These are phyloP conservation scores for Gasterosteus nipponicus DNA, from an alignment of 2,113 vertebrate genomes.

Conservation along the genomic window DNA sequence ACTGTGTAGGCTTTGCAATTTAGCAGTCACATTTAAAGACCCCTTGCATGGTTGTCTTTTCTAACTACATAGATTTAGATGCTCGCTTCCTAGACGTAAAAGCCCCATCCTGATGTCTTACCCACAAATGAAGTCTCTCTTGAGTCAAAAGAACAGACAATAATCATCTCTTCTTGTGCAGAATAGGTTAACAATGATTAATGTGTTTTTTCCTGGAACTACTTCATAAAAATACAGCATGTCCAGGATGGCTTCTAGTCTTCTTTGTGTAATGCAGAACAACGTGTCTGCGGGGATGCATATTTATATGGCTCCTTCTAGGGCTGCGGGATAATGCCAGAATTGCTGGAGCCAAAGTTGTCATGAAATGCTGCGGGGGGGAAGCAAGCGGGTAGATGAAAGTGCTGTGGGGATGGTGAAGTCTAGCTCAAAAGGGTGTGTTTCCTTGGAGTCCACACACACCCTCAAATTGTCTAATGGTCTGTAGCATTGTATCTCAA, in stretches of 20 bases:
- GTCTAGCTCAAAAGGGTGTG: conserved; percentile 44
- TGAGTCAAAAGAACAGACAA: not conserved
- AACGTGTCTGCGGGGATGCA: conserved; percentile 62
- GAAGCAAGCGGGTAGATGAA: conserved; percentile 62
- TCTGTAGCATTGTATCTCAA: conserved; percentile 57
- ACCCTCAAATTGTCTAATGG: conserved; percentile 63
- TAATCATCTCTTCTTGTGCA: conserved; percentile 2
- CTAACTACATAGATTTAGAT: not conserved
- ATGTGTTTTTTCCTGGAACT: conserved; percentile 5
- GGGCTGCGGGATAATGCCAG: conserved; percentile 63
- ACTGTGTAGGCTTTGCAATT: conserved; percentile 8
- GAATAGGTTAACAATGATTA: conserved; percentile 17
- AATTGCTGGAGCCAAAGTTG: conserved; percentile 68
- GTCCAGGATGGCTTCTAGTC: conserved; percentile 39
- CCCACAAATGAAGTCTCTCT: conserved; percentile 11
- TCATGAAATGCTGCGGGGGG: conserved; percentile 64
- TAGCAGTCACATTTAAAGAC: conserved; percentile 1
- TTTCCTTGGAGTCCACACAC: conserved; percentile 58
- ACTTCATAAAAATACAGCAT: conserved; percentile 36
- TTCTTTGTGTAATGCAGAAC: conserved; percentile 57
- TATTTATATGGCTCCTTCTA: conserved; percentile 65
- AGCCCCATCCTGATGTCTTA: not conserved
- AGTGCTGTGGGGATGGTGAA: conserved; percentile 62
- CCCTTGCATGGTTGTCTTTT: not conserved
- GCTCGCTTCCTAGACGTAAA: not conserved